These are phyloP conservation scores for Silurus asotus DNA, from an alignment of 2,113 vertebrate genomes.

Conservation along the genomic window DNA sequence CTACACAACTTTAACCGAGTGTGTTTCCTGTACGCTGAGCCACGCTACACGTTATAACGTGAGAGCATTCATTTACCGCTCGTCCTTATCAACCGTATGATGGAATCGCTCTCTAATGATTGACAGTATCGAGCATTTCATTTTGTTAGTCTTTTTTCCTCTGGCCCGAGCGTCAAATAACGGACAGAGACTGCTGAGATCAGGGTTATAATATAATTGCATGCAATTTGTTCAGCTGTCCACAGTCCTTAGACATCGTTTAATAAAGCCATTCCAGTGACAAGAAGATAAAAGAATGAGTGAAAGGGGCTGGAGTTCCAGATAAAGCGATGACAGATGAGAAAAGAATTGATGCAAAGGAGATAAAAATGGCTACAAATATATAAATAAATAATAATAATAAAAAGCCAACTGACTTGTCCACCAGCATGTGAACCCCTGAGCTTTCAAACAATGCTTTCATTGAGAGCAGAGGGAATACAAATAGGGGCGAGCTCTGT, in stretches of 20 bases:
- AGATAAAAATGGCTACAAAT: neutral
- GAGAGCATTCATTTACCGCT: neutral
- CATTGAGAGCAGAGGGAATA: conserved; percentile 48
- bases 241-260: neutral
- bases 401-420: neutral
- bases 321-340: conserved; percentile 2
- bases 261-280: neutral
- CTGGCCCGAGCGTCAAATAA: neutral
- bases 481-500: conserved; percentile 35
- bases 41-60: neutral
- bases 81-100: neutral
- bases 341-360: neutral
- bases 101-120: neutral
- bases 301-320: neutral
- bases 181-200: neutral
- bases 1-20: neutral
- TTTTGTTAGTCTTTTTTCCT: neutral
- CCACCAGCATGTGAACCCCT: conserved; percentile 3
- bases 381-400: neutral
- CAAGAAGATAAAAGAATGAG: neutral
- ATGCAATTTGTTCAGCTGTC: neutral
- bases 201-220: neutral
- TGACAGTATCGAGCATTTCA: neutral
- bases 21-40: neutral
- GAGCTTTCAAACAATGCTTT: conserved; percentile 45